phyloP scores from a whole-genome alignment of 2,888 invertebrate species.

The Synanthedon vespiformis region DNA sequence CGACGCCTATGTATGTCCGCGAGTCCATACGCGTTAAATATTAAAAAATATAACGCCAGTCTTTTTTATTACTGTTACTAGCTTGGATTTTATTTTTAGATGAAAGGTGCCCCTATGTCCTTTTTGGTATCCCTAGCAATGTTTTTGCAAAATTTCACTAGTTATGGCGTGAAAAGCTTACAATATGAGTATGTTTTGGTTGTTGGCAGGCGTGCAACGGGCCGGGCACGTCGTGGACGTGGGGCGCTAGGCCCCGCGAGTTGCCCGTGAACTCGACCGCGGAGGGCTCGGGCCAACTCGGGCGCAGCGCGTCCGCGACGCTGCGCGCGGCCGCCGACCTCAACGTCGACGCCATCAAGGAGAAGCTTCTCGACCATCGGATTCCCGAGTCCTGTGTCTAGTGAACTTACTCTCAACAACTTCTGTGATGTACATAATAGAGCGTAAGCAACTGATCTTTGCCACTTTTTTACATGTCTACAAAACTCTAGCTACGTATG shows the following conservation, averaged over 20 bases:
- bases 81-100: too few relatives aligned
- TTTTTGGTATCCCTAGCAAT: too few relatives aligned
- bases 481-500: slow-evolving; percentile 31
- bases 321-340: slow-evolving; percentile 62
- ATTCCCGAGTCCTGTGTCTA: slow-evolving; percentile 91
- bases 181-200: too few relatives aligned
- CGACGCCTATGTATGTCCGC: too few relatives aligned
- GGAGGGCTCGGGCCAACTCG: slow-evolving; percentile 16
- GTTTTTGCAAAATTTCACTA: too few relatives aligned
- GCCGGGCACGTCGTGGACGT: slow-evolving; percentile 67
- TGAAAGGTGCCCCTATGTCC: too few relatives aligned
- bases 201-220: slow-evolving; percentile 59
- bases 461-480: slow-evolving; percentile 68
- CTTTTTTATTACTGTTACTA: too few relatives aligned
- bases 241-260: slow-evolving; percentile 63
- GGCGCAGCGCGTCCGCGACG: slow-evolving; percentile 63
- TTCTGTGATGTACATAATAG: slow-evolving; percentile 58
- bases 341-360: slow-evolving; percentile 89
- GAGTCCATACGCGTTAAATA: too few relatives aligned
- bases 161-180: too few relatives aligned
- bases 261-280: slow-evolving; percentile 27
- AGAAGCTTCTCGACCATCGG: slow-evolving; percentile 86
- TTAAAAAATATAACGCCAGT: too few relatives aligned
- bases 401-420: slow-evolving; percentile 20
- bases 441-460: slow-evolving; percentile 60